Percentiles rank a stretch among this genome's conserved stretches.
Conservation (phyloP, 2,113 vertebrate species). For the Microtus richardsoni region DNA sequence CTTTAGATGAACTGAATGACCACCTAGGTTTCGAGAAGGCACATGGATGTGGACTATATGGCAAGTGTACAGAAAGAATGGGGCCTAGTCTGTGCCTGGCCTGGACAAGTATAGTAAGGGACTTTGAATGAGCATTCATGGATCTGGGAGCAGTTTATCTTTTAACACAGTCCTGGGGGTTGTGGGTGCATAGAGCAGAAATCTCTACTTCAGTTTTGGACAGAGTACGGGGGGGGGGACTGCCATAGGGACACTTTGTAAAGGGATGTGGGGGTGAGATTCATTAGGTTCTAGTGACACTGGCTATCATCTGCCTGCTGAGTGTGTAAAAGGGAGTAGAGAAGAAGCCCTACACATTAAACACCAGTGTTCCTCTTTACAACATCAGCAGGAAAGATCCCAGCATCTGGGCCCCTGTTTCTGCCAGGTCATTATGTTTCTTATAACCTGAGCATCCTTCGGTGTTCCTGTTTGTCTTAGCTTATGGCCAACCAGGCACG, state of each 20-base stretch:
- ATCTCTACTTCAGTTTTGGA: neutral
- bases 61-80: neutral
- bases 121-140: neutral
- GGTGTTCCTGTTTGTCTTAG: constrained; percentile 41
- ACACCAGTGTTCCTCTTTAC: neutral
- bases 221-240: neutral
- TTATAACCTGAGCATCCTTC: neutral
- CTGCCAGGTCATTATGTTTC: accelerated
- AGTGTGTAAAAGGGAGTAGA: neutral
- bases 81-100: neutral
- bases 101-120: neutral
- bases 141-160: neutral
- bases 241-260: neutral
- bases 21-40: neutral
- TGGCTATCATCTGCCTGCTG: neutral
- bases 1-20: neutral
- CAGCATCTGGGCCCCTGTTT: neutral
- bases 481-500: neutral
- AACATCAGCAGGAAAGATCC: neutral
- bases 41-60: accelerated
- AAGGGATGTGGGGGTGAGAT: neutral
- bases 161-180: neutral
- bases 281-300: neutral
- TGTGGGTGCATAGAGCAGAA: neutral
- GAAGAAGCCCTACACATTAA: neutral